Evolutionary conservation across 2,113 vertebrate genomes (phyloP).

Genomic region (Oreochromis aureus): DNA sequence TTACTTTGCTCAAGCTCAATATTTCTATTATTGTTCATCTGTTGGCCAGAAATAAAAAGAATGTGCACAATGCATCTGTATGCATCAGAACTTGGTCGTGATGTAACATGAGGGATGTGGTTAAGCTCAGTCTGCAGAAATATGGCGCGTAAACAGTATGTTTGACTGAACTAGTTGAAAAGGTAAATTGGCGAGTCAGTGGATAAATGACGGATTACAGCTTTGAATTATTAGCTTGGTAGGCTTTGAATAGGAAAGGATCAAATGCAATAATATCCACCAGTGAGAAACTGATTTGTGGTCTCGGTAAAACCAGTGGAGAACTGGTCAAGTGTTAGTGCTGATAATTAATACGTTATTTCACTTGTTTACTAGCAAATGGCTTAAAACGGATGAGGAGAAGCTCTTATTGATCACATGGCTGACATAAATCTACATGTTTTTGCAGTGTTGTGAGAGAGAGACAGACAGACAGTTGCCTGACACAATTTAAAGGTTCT

Average conservation of each 20-base stretch:
- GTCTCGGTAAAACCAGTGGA: background rate
- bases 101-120: rapidly evolving
- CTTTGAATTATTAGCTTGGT: background rate
- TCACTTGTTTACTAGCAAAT: background rate
- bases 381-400: background rate
- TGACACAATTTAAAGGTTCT: background rate
- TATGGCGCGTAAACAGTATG: background rate
- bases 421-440: background rate
- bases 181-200: background rate
- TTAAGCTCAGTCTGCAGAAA: background rate
- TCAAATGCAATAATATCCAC: background rate
- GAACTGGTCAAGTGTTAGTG: background rate
- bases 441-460: background rate
- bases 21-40: background rate
- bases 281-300: background rate
- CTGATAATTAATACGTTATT: background rate
- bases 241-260: background rate
- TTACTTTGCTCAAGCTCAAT: background rate
- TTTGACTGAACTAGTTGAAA: background rate
- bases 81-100: background rate
- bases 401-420: background rate
- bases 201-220: background rate
- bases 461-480: background rate
- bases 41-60: background rate
- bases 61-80: background rate